Conservation (phyloP, 2,797 vertebrate species). For the Neostethus bicornis region DNA sequence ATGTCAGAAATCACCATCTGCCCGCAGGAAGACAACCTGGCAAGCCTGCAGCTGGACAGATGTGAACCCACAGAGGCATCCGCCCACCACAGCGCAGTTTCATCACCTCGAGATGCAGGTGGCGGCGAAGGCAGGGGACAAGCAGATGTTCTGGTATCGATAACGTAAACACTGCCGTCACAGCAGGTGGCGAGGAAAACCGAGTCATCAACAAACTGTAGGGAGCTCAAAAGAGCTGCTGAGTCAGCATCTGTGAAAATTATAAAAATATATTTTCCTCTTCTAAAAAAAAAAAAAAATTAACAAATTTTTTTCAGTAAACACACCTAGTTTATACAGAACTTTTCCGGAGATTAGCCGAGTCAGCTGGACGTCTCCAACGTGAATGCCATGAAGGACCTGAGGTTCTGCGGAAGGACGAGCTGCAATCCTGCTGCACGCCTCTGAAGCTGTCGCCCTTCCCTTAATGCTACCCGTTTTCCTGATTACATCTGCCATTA, state of each 20-base stretch:
- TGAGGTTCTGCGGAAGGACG: slow-evolving; percentile 36
- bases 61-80: slow-evolving; percentile 39
- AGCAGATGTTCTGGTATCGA: slow-evolving; percentile 74
- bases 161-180: slow-evolving; percentile 78
- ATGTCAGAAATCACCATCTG: slow-evolving; percentile 79
- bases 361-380: slow-evolving; percentile 74
- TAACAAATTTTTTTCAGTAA: background rate
- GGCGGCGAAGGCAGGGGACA: slow-evolving; percentile 34
- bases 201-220: slow-evolving; percentile 76
- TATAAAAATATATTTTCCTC: no score
- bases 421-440: slow-evolving; percentile 79
- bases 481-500: slow-evolving; percentile 81
- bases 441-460: slow-evolving; percentile 1
- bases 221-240: slow-evolving; percentile 73
- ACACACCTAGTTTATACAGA: slow-evolving; percentile 77
- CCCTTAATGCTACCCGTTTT: slow-evolving; percentile 65
- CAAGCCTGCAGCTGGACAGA: slow-evolving; percentile 49
- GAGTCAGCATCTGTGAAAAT: slow-evolving; percentile 39
- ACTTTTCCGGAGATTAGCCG: slow-evolving; percentile 77
- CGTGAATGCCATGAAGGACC: slow-evolving; percentile 83
- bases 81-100: slow-evolving; percentile 69
- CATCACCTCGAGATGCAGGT: accelerated
- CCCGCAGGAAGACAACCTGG: slow-evolving; percentile 81
- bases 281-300: background rate
- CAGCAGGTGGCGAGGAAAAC: slow-evolving; percentile 77